Conservation (phyloP, 1,140 invertebrate species). For the Calycopis cecrops region DNA sequence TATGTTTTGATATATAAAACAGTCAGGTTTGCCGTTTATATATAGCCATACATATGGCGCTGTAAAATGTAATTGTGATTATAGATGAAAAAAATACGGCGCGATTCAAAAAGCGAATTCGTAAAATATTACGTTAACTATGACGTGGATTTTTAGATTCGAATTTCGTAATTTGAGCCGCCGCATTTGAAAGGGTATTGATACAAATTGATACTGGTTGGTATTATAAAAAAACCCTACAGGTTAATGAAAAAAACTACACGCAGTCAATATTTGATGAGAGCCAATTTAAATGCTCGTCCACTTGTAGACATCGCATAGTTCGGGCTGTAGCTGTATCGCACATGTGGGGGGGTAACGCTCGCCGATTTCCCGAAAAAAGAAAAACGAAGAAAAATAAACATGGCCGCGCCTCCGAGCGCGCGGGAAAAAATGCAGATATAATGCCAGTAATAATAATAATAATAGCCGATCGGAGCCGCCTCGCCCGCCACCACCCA, state of each 20-base stretch:
- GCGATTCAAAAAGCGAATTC: background rate
- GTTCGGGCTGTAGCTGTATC: conserved; percentile 47
- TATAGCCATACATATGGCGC: too few relatives aligned
- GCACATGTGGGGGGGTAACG: conserved; percentile 42
- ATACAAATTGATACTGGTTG: conserved; percentile 54
- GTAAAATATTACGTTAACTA: conserved; percentile 1
- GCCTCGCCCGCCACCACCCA: conserved; percentile 55
- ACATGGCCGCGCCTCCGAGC: conserved; percentile 57
- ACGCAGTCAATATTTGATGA: conserved; percentile 73
- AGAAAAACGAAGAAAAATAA: conserved; percentile 67
- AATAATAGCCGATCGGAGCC: conserved; percentile 68
- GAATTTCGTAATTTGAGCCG: conserved; percentile 20
- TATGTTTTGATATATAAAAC: too few relatives aligned
- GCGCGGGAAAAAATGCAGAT: conserved; percentile 70
- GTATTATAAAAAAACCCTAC: conserved; percentile 51
- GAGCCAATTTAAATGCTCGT: conserved; percentile 73
- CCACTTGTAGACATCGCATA: conserved; percentile 74
- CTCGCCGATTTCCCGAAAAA: conserved; percentile 61
- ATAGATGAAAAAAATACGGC: too few relatives aligned
- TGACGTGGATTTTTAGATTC: conserved; percentile 20
- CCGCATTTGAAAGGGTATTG: conserved; percentile 48
- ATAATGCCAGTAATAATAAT: conserved; percentile 74
- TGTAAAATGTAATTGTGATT: too few relatives aligned
- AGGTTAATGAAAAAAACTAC: conserved; percentile 72
- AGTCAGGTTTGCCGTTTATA: too few relatives aligned